phyloP scores from a whole-genome alignment of 1,140 invertebrate species.

The Drosophila pachea region DNA sequence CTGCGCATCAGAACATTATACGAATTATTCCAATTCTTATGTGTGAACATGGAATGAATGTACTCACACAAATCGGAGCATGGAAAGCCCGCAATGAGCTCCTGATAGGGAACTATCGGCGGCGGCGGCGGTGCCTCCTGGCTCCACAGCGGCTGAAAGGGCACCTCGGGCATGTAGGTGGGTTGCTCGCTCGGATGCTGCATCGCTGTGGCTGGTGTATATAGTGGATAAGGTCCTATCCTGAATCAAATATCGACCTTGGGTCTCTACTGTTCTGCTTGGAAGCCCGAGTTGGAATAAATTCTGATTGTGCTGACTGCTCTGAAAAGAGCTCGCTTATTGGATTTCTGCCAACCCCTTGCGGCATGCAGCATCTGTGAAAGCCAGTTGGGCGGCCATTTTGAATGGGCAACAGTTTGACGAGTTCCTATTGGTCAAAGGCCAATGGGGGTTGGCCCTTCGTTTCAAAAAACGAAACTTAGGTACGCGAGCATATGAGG shows the following conservation, averaged over 20 bases:
- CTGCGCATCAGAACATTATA: constrained; percentile 56
- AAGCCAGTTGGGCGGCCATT: constrained; percentile 48
- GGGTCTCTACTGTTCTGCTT: constrained; percentile 61
- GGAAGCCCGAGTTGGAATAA: constrained; percentile 67
- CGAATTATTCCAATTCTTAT: neutral
- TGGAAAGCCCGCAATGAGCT: constrained; percentile 81
- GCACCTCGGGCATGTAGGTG: constrained; percentile 77
- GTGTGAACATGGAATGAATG: neutral
- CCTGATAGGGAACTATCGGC: constrained; percentile 80
- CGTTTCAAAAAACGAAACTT: too few relatives aligned
- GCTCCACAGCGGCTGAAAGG: constrained; percentile 74
- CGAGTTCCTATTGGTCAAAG: constrained; percentile 46
- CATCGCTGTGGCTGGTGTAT: constrained; percentile 39
- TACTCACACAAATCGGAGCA: constrained; percentile 80
- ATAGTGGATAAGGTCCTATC: constrained; percentile 6
- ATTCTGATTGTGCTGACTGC: constrained; percentile 49
- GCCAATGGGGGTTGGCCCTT: constrained; percentile 14
- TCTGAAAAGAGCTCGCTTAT: constrained; percentile 53
- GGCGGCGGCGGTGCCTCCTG: constrained; percentile 73
- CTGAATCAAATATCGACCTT: constrained; percentile 43
- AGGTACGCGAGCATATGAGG: too few relatives aligned
- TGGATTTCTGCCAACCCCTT: constrained; percentile 56
- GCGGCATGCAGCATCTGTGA: constrained; percentile 26
- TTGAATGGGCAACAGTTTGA: constrained; percentile 63
- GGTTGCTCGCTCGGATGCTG: constrained; percentile 70